phyloP scores from a whole-genome alignment of 2,797 vertebrate species.

The Macropus fuliginosus region DNA sequence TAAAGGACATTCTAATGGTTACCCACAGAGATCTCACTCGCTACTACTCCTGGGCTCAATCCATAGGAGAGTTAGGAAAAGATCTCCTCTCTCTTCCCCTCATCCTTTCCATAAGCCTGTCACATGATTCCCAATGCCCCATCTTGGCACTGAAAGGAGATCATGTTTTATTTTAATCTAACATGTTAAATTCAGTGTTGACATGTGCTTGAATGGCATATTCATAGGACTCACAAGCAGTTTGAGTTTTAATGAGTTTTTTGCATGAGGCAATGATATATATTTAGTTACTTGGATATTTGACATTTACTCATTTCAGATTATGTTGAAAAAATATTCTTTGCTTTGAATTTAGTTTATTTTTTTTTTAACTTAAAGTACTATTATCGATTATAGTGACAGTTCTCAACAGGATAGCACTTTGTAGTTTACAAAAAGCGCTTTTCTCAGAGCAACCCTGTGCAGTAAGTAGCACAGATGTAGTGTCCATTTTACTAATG shows the following conservation, averaged over 20 bases:
- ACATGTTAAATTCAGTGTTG: slow-evolving; percentile 22
- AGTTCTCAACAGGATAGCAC: not conserved
- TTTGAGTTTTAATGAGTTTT: slow-evolving; percentile 3
- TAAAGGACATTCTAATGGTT: slow-evolving; percentile 5
- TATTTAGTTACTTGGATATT: not conserved
- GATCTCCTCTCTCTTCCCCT: not conserved
- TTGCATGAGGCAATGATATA: not conserved
- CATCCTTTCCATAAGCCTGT: slow-evolving; percentile 26
- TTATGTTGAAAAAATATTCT: slow-evolving; percentile 4
- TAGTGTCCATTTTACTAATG: not conserved
- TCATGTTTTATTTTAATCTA: slow-evolving; percentile 16
- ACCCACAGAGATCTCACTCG: slow-evolving; percentile 31
- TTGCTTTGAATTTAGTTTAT: not conserved
- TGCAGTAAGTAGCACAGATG: not conserved
- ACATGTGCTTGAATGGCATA: slow-evolving; percentile 31
- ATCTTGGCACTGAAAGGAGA: slow-evolving; percentile 4
- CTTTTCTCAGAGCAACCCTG: not conserved
- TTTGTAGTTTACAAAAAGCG: not conserved
- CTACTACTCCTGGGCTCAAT: slow-evolving; percentile 6
- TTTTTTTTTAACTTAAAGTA: not conserved
- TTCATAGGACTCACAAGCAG: slow-evolving; percentile 3
- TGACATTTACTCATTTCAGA: not conserved
- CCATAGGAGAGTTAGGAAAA: slow-evolving; percentile 20
- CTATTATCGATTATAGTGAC: not conserved
- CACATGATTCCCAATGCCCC: slow-evolving; percentile 18